Evolutionary conservation across 2,113 vertebrate genomes (phyloP).

Genomic region (Lepisosteus oculatus): DNA sequence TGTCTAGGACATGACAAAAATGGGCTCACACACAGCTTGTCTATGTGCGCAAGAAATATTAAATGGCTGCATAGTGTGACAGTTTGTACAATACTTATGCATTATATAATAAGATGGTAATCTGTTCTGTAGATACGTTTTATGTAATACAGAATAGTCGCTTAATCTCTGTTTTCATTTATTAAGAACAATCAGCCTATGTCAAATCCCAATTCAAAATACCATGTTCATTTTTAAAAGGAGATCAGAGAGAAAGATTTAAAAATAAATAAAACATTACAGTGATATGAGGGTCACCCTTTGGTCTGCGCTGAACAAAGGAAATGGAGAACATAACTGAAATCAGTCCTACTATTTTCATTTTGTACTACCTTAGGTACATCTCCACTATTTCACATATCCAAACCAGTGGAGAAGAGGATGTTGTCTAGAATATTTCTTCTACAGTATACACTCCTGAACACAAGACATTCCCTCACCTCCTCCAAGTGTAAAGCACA

Average conservation of each 20-base stretch:
- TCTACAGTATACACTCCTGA: no score
- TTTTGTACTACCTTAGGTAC: no score
- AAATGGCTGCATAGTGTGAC: background rate
- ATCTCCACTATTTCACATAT: no score
- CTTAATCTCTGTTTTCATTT: slow-evolving; percentile 26
- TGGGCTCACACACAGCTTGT: background rate
- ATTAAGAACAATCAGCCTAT: slow-evolving; percentile 19
- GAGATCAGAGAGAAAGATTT: slow-evolving; percentile 11
- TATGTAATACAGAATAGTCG: slow-evolving; percentile 11
- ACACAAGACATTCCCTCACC: no score
- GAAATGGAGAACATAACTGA: no score
- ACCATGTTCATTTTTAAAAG: slow-evolving; percentile 8
- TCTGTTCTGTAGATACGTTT: background rate
- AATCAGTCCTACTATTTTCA: no score
- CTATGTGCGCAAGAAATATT: background rate
- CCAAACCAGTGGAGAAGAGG: no score
- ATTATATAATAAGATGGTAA: no score
- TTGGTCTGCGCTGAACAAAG: background rate
- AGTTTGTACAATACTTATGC: no score
- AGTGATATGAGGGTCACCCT: background rate
- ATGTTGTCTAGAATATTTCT: no score
- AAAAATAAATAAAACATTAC: no score
- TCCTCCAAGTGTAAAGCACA: no score
- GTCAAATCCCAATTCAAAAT: slow-evolving; percentile 23
- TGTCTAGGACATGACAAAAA: background rate